A percentile compares a stretch with the other conserved stretches of the same genome.
These are phyloP conservation scores for Artemisiospiza belli DNA, from an alignment of 2,113 vertebrate genomes.

Conservation along the genomic window DNA sequence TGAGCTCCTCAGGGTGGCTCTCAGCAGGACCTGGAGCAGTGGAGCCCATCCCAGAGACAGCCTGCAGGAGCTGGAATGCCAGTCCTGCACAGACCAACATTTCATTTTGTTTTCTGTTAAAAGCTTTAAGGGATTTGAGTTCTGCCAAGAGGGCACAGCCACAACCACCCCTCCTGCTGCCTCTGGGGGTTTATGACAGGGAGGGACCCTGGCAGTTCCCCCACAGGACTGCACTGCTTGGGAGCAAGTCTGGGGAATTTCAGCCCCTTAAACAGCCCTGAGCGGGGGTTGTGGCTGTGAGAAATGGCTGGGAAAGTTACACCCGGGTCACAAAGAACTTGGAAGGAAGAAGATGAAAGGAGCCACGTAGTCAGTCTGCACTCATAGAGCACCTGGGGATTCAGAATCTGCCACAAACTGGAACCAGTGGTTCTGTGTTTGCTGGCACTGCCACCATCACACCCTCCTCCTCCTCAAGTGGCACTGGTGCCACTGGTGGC, in stretches of 20 bases:
- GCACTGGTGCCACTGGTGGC: neutral
- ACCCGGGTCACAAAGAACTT: neutral
- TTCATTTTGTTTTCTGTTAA: neutral
- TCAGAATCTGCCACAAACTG: neutral
- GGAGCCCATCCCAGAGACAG: neutral
- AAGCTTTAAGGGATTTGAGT: neutral
- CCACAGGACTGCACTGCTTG: accelerated
- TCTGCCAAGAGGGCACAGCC: neutral
- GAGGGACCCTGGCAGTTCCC: neutral
- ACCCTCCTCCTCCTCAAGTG: neutral
- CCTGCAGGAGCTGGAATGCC: neutral
- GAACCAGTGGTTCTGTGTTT: neutral
- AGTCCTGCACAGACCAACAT: accelerated
- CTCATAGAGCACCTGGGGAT: neutral
- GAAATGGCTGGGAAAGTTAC: neutral
- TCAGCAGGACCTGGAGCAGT: neutral
- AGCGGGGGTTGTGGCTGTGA: neutral
- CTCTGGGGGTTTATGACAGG: neutral
- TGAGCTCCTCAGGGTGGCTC: neutral
- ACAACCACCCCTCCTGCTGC: neutral
- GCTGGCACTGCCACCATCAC: neutral
- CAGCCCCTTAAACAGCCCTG: neutral
- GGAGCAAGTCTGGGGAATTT: neutral
- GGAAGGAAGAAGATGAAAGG: neutral
- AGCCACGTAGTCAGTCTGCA: neutral